Percentiles rank a stretch among this genome's conserved stretches.
Conservation (phyloP, 2,113 vertebrate species). For the Otocyon megalotis region DNA sequence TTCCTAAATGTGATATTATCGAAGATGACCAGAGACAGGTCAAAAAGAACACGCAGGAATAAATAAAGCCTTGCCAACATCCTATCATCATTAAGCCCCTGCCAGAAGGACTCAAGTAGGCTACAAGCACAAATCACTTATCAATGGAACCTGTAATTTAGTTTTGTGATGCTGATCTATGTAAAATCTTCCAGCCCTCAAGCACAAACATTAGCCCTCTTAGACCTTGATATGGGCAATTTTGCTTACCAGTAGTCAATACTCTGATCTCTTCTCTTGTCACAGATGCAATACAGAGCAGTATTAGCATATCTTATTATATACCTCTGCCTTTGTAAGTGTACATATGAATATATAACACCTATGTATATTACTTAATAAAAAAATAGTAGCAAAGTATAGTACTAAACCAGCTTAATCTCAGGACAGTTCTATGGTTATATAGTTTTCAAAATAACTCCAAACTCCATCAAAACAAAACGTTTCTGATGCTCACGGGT, state of each 20-base stretch:
- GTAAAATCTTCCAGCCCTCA: neutral
- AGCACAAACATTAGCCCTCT: neutral
- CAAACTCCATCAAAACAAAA: neutral
- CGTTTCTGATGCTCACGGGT: neutral
- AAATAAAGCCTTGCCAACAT: neutral
- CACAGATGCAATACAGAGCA: neutral
- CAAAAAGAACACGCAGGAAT: neutral
- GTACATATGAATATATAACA: neutral
- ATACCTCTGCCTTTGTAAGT: neutral
- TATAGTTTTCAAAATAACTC: conserved; percentile 45
- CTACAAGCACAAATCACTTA: neutral
- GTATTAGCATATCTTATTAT: neutral
- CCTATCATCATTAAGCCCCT: neutral
- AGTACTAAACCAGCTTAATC: neutral
- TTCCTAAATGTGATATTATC: neutral
- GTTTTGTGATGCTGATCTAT: neutral
- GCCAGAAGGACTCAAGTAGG: neutral
- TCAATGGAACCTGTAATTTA: neutral
- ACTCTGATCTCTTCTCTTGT: neutral
- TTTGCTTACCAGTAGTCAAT: neutral
- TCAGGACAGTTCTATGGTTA: neutral
- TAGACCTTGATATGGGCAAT: neutral
- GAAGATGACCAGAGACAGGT: neutral
- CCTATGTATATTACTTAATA: neutral
- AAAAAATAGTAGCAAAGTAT: conserved; percentile 16